These are phyloP conservation scores for Corythornis leucogaster DNA, from an alignment of 2,797 vertebrate genomes.

Conservation along the genomic window DNA sequence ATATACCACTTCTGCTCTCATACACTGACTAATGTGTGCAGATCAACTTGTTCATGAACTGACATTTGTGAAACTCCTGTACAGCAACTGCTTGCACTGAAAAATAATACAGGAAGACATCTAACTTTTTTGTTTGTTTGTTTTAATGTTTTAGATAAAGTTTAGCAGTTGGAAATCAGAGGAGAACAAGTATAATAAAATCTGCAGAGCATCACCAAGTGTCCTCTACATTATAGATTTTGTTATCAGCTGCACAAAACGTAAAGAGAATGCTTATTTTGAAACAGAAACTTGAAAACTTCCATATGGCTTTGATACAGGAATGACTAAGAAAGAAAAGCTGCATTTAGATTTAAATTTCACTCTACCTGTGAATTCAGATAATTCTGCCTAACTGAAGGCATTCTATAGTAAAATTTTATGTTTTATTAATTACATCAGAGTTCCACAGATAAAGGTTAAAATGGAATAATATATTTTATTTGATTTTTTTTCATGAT, in stretches of 20 bases:
- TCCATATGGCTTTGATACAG: not conserved
- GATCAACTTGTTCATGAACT: not conserved
- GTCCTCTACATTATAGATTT: not conserved
- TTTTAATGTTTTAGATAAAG: not conserved
- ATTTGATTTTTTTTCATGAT: constrained; percentile 51
- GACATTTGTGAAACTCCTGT: not conserved
- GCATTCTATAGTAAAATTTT: not conserved
- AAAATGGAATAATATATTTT: not conserved
- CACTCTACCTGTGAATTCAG: not conserved
- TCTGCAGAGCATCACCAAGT: not conserved
- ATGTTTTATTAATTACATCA: not conserved
- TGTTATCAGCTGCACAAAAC: not conserved
- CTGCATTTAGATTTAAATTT: not conserved
- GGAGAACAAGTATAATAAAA: not conserved
- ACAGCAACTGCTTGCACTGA: not conserved
- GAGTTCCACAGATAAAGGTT: not conserved
- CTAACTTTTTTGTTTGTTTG: not conserved
- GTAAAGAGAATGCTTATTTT: not conserved
- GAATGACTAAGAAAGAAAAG: not conserved
- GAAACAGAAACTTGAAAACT: not conserved
- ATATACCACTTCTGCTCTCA: not conserved
- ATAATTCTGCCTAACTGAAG: not conserved
- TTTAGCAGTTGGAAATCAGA: not conserved
- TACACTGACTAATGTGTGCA: not conserved
- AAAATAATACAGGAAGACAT: not conserved